phyloP scores from a whole-genome alignment of 2,797 vertebrate genomes.

The Cuniculus paca region DNA sequence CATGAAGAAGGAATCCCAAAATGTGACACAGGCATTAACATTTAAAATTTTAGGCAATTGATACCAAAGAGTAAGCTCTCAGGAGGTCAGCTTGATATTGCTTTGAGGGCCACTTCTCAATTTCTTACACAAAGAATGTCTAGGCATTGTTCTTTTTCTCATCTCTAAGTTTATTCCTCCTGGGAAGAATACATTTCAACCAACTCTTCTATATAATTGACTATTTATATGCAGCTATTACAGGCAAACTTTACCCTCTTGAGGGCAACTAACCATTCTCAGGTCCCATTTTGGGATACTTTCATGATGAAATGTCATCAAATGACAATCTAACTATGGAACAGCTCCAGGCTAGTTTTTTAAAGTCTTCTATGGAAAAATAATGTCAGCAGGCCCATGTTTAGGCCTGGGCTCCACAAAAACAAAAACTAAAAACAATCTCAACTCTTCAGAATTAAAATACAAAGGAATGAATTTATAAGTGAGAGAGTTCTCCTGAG shows the following conservation, averaged over 20 bases:
- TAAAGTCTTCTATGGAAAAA: slow-evolving; percentile 55
- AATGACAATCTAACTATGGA: slow-evolving; percentile 68
- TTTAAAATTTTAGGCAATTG: slow-evolving; percentile 74
- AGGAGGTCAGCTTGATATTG: slow-evolving; percentile 74
- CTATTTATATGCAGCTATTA: slow-evolving; percentile 82
- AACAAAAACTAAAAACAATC: not conserved
- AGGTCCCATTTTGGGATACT: slow-evolving; percentile 48
- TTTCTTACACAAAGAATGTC: slow-evolving; percentile 82
- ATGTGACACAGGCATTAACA: slow-evolving; percentile 67
- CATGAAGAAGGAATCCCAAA: slow-evolving; percentile 68
- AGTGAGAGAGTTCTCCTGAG: not conserved
- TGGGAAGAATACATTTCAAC: slow-evolving; percentile 62
- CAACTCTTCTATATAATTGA: slow-evolving; percentile 74
- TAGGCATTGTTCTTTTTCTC: slow-evolving; percentile 79
- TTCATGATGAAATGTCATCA: slow-evolving; percentile 77
- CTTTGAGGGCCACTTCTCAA: slow-evolving; percentile 80
- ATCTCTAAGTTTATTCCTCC: slow-evolving; percentile 72
- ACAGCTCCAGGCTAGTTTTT: slow-evolving; percentile 50
- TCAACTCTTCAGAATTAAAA: slow-evolving; percentile 13
- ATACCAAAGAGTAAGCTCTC: slow-evolving; percentile 59
- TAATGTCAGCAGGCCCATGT: slow-evolving; percentile 35
- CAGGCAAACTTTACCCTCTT: slow-evolving; percentile 71
- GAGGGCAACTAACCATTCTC: slow-evolving; percentile 68
- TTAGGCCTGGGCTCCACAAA: not conserved
- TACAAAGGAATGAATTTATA: slow-evolving; percentile 60